Evolutionary conservation across 2,888 invertebrate species (phyloP), one percentile per base, ranked within the genome.

Genomic region (Coelopa pilipes): DNA sequence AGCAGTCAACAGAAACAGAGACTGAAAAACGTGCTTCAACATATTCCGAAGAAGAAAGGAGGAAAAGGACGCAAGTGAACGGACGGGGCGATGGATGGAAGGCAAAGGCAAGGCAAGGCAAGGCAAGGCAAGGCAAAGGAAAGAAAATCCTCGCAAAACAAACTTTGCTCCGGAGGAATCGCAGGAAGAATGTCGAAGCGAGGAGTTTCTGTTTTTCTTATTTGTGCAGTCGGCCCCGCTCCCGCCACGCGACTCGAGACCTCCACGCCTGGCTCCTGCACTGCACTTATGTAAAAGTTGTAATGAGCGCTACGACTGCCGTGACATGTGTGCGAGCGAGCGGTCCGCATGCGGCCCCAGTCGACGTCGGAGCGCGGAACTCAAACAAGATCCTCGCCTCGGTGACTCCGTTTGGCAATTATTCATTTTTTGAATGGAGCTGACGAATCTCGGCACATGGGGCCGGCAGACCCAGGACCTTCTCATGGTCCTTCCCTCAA

Each of bases 121-220:
- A 34, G 34, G 24, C 5, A 63, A 66, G 4, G 15, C 47, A 66
- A 49, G 13, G 7, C 17, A 49, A 15, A 24, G n/a, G 1, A 1
- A 24, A 19, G 62, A 62, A 62, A 62, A 45, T 62, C 45, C 62
- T 62, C 34, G 62, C 50, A 66, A 66, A 66, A 66, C 49, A 66
- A 66, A 50, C 49, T 66, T 66, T 66, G 49, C 21, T 13, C 12
- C 47, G 24, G 9, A 63, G 34, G 17, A 13, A 45, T n/a, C 17
- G 21, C 47, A 65, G n/a, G 47, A 46, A 49, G 49, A 49, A 65
- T 62, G 24, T 34, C 9, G 34, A 62, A 34, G n/a, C 34, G 7
- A 34, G 34, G 34, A 34, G 34, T 34, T 34, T 34, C 62, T 34
- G 34, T 34, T 62, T 34, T 34, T 62, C 45, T 45, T 53, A 53